Percentiles rank a stretch among this genome's conserved stretches.
Evolutionary conservation across 2,113 vertebrate species (phyloP).

Genomic region (Gadus macrocephalus): DNA sequence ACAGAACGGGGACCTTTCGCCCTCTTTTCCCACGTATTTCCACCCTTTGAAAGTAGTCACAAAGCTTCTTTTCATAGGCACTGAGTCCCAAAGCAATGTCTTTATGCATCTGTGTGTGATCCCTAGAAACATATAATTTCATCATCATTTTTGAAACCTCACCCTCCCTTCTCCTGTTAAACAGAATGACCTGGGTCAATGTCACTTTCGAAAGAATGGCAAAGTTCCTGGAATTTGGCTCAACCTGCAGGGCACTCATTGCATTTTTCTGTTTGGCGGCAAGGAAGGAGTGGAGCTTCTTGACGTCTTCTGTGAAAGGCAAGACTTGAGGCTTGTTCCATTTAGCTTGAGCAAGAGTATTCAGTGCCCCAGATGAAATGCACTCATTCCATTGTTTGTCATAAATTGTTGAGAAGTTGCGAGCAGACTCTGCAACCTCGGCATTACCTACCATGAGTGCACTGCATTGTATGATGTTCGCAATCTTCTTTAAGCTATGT

Average conservation of each 20-base stretch:
- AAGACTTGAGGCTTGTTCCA: conserved; percentile 31
- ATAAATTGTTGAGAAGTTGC: conserved; percentile 23
- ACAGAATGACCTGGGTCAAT: conserved; percentile 20
- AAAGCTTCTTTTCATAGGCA: conserved; percentile 26
- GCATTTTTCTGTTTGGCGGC: conserved; percentile 8
- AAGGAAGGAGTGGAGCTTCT: conserved; percentile 25
- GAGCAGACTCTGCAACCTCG: conserved; percentile 35
- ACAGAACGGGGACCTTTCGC: conserved; percentile 28
- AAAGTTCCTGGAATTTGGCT: conserved; percentile 10
- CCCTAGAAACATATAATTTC: background rate
- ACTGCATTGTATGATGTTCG: conserved; percentile 32
- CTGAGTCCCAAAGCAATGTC: conserved; percentile 25
- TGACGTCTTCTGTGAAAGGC: conserved; percentile 33
- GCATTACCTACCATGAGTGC: conserved; percentile 24
- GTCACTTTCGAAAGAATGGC: conserved; percentile 21
- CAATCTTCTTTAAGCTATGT: conserved; percentile 42
- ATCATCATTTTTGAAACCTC: conserved; percentile 31
- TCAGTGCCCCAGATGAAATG: conserved; percentile 26
- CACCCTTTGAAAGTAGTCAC: conserved; percentile 29
- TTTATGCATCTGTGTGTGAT: conserved; percentile 23
- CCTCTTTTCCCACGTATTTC: conserved; percentile 26
- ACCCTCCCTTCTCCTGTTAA: conserved; percentile 24
- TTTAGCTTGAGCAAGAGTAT: conserved; percentile 33
- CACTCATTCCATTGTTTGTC: conserved; percentile 19
- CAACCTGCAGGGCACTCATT: conserved; percentile 17